These are phyloP conservation scores for Anthopleura sola DNA, from an alignment of 64 coral and sea anemone species.

Conservation along the genomic window DNA sequence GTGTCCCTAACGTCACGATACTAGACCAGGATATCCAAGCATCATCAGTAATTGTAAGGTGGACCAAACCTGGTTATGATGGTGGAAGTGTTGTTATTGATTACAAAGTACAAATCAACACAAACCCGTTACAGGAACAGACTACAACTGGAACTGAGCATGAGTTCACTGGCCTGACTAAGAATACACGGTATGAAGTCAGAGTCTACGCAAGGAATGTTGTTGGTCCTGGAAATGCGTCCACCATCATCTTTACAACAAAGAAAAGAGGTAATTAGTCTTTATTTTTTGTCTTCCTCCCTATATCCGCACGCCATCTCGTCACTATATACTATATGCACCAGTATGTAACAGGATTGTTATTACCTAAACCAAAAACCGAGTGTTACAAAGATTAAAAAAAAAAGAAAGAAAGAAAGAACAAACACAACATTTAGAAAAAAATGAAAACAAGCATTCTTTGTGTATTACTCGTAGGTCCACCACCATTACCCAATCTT, in stretches of 20 bases:
- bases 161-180: neutral
- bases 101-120: neutral
- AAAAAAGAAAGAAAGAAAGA: too few relatives aligned
- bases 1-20: neutral
- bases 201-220: neutral
- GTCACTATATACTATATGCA: too few relatives aligned
- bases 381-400: too few relatives aligned
- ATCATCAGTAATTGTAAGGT: neutral
- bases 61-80: neutral
- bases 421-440: too few relatives aligned
- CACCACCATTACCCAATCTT: neutral
- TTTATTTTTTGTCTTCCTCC: neutral
- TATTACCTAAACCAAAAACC: too few relatives aligned
- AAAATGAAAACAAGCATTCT: neutral
- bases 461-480: neutral
- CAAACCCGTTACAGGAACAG: neutral
- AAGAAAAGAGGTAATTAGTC: neutral
- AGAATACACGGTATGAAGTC: neutral
- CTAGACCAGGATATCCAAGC: neutral
- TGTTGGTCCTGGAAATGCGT: neutral
- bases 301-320: too few relatives aligned
- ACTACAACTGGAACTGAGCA: neutral
- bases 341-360: too few relatives aligned
- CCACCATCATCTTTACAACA: neutral
- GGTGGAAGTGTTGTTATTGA: conserved; percentile 5